These are phyloP conservation scores for Pholis gunnellus DNA, from an alignment of 2,113 vertebrate species.

Conservation along the genomic window DNA sequence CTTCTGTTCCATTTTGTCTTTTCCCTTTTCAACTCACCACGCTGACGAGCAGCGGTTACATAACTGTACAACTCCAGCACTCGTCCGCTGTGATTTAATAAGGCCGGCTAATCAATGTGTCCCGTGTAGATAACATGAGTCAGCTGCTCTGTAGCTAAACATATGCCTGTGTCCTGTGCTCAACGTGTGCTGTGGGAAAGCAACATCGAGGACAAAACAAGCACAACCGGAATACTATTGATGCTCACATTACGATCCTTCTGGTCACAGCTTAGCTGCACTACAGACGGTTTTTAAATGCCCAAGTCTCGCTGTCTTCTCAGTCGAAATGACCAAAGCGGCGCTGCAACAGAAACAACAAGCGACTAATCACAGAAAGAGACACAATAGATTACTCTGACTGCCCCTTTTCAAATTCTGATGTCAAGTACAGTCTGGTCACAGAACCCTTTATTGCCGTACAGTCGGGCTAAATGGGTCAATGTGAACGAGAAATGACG, in stretches of 20 bases:
- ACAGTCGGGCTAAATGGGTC: not conserved
- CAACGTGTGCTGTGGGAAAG: slow-evolving; percentile 12
- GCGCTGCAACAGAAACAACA: not conserved
- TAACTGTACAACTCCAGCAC: slow-evolving; percentile 79
- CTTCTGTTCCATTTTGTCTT: slow-evolving; percentile 59
- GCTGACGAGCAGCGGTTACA: slow-evolving; percentile 75
- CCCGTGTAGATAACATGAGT: slow-evolving; percentile 71
- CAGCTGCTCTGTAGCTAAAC: slow-evolving; percentile 57
- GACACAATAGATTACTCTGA: not conserved
- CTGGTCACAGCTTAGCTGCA: not conserved
- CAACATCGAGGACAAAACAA: not conserved
- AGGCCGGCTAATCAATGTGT: slow-evolving; percentile 73
- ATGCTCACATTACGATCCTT: not conserved
- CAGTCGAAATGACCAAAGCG: not conserved
- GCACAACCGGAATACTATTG: not conserved
- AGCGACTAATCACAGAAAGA: not conserved
- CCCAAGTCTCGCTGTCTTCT: not conserved
- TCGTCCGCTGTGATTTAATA: slow-evolving; percentile 71
- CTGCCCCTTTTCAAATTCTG: not conserved
- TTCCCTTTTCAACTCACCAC: slow-evolving; percentile 59
- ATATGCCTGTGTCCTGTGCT: slow-evolving; percentile 39
- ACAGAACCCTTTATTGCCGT: not conserved
- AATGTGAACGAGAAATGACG: not conserved
- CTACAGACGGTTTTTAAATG: not conserved
- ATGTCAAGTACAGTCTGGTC: not conserved